Evolutionary conservation across 1,140 invertebrate genomes (phyloP).

Genomic region (Teleopsis dalmanni): DNA sequence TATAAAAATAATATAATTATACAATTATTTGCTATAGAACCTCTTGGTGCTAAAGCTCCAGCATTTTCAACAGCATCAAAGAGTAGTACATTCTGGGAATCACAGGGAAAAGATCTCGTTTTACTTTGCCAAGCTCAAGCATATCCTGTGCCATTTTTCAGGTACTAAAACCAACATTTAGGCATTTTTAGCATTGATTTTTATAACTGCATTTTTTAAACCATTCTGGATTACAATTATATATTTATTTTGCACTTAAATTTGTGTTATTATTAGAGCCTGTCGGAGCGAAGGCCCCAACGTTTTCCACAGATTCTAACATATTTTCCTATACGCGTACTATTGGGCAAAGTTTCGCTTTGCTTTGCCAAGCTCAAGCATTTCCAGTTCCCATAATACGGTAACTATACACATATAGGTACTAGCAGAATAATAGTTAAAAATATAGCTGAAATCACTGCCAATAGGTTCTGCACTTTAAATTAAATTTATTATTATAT

Average conservation of each 20-base stretch:
- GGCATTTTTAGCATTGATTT: no score
- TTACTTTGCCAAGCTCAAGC: conserved; percentile 68
- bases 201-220: no score
- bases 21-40: conserved; percentile 48
- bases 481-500: not conserved
- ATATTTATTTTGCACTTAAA: no score
- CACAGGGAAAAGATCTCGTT: conserved; percentile 48
- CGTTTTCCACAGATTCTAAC: conserved; percentile 44
- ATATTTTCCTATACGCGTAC: conserved; percentile 64
- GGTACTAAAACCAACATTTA: conserved; percentile 3
- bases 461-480: no score
- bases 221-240: no score
- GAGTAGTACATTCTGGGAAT: conserved; percentile 63
- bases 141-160: conserved; percentile 51
- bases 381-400: conserved; percentile 46
- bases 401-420: conserved; percentile 24
- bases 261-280: conserved; percentile 51
- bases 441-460: no score
- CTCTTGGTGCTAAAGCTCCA: conserved; percentile 60
- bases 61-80: conserved; percentile 44
- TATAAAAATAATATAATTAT: not conserved
- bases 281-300: conserved; percentile 58
- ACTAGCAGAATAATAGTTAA: not conserved
- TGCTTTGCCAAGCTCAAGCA: conserved; percentile 69
- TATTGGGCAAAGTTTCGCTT: conserved; percentile 50